Conservation (phyloP, 2,888 invertebrate genomes). For the Ceratothoa steindachneri region DNA sequence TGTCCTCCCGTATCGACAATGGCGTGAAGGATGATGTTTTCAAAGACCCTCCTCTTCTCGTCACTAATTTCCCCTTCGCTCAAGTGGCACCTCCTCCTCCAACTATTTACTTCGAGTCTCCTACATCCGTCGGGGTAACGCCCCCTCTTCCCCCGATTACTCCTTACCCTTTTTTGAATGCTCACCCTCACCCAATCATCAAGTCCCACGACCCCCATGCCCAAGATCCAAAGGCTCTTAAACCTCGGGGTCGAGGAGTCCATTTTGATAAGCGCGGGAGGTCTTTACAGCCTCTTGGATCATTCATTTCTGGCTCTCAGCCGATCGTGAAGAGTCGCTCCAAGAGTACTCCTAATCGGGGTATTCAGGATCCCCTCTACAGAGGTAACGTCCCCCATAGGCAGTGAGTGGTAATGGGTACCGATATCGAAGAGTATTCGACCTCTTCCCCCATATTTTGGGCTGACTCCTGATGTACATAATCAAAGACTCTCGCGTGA, state of each 20-base stretch:
- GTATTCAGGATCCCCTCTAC: neutral
- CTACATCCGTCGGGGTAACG: neutral
- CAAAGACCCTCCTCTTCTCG: neutral
- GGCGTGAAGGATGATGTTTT: too few relatives aligned
- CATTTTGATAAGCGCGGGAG: too few relatives aligned
- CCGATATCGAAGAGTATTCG: neutral
- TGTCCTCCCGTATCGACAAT: too few relatives aligned
- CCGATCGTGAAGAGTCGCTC: neutral
- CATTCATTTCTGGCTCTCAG: neutral
- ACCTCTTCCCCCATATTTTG: neutral
- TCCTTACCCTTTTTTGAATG: too few relatives aligned
- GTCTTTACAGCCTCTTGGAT: neutral
- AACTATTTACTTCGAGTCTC: neutral
- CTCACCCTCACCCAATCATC: conserved; percentile 1
- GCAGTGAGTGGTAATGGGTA: neutral
- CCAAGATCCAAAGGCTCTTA: too few relatives aligned
- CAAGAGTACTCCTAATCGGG: neutral
- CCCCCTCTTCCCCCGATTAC: neutral
- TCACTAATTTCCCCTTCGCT: neutral
- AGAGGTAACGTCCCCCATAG: neutral
- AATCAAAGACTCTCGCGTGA: too few relatives aligned
- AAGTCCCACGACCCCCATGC: neutral
- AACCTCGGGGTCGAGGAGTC: neutral
- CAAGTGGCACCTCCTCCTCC: neutral
- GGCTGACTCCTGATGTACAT: too few relatives aligned